Base-by-base conservation (phyloP, 2,797 vertebrate genomes). In the Antrozous pallidus region DNA sequence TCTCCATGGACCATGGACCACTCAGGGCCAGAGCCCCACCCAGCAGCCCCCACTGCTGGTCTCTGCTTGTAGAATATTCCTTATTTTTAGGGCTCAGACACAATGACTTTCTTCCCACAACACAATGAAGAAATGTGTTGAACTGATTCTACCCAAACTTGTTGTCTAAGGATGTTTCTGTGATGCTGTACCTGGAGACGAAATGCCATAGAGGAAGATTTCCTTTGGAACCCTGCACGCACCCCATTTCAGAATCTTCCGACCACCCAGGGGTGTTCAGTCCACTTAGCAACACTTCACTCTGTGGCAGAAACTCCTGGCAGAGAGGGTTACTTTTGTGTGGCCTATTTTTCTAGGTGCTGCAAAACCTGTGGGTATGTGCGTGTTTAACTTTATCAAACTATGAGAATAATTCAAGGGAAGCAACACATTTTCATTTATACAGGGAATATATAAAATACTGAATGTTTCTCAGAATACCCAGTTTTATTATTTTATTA, bases 11-110 rank as follows among this genome's bases (percentile, higher is more conserved):
- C 74, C 47, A 11, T 3, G 17, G 31, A 58, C 36, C 4, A 20
- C 4, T 24, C 10, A 38, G 16, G 26, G 49, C 20, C 31, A 26
- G n/a, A 40, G 13, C 14, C 0, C 51, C 58, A 12, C 51, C 54
- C 7, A 12, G 58, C 2, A 1, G 9, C 6, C 63, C n/a, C 45
- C 20, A n/a, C 28, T 79, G 0, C 10, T 2, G 1, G 5, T 36
- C 22, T 54, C 20, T 86, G 2, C 2, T 40, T 78, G 67, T 18
- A 71, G 8, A 24, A 71, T 10, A 5, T 7, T 2, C 40, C 28
- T 49, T 54, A 7, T 54, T 61, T 2, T 16, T 54, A 13, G 24
- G 5, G 28, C 33, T 69, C 65, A 8, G 49, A 45, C 28, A 56
- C 31, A 65, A 13, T 16, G 20, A 2, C 6, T 92, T 65, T 9